These are phyloP conservation scores for Eupithecia subfuscata DNA, from an alignment of 2,888 invertebrate species.

Conservation along the genomic window DNA sequence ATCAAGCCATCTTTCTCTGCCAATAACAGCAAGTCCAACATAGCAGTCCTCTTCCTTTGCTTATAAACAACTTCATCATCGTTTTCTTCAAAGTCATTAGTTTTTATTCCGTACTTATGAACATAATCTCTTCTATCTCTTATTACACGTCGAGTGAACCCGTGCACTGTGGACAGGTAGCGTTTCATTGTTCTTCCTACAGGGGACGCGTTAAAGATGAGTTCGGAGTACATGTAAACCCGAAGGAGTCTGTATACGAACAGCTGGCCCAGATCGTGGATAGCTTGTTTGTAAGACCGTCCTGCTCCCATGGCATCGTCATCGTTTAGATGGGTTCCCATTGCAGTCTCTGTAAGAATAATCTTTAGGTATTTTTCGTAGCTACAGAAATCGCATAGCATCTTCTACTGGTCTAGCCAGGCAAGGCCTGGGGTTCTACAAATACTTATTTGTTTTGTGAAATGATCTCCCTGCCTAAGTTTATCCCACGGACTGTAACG, in stretches of 20 bases:
- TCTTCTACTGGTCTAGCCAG: neutral
- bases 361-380: neutral
- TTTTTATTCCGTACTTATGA: conserved; percentile 40
- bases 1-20: conserved; percentile 79
- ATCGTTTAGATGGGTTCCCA: conserved; percentile 85
- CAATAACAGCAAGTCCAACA: conserved; percentile 82
- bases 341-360: conserved; percentile 82
- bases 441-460: neutral
- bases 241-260: conserved; percentile 68
- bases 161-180: conserved; percentile 63
- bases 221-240: conserved; percentile 83
- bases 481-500: neutral
- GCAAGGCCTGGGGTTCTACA: neutral
- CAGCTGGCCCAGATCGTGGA: conserved; percentile 71
- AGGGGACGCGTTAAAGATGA: conserved; percentile 79
- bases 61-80: conserved; percentile 51
- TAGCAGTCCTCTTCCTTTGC: conserved; percentile 76
- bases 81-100: conserved; percentile 36
- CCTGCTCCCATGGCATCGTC: conserved; percentile 64
- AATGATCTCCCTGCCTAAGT: too few relatives aligned
- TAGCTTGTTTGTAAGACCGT: conserved; percentile 82
- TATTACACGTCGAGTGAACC: conserved; percentile 75
- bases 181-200: conserved; percentile 75
- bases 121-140: conserved; percentile 51
- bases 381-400: neutral